Conservation (phyloP, 2,797 vertebrate genomes). For the Enteromius radiatus region DNA sequence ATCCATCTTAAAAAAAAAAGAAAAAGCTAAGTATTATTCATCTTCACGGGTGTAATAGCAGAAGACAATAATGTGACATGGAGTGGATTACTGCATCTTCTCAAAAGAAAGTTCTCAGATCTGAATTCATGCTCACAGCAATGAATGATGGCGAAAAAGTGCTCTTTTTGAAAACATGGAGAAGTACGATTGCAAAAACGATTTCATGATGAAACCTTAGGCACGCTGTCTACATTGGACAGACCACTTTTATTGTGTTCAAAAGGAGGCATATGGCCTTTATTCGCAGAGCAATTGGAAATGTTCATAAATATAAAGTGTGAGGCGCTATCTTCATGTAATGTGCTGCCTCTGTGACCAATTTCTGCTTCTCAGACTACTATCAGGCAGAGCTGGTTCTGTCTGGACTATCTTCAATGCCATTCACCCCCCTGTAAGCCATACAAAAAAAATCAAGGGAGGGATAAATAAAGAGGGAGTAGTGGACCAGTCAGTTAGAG, state of each 20-base stretch:
- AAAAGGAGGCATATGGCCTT: background rate
- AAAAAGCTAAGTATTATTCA: constrained; percentile 15
- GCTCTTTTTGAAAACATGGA: constrained; percentile 15
- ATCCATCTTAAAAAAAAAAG: background rate
- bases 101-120: background rate
- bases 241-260: constrained; percentile 23
- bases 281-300: constrained; percentile 25
- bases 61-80: constrained; percentile 1
- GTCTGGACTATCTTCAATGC: constrained; percentile 12
- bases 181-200: background rate
- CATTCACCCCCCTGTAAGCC: background rate
- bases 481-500: constrained; percentile 6
- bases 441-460: constrained; percentile 12
- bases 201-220: constrained; percentile 17
- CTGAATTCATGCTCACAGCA: constrained; percentile 2
- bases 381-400: constrained; percentile 1
- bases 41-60: constrained; percentile 16
- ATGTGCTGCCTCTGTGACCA: background rate
- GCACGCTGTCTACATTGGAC: background rate
- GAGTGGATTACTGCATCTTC: constrained; percentile 8
- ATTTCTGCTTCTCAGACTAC: background rate
- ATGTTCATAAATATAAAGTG: constrained; percentile 32
- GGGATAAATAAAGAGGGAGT: constrained; percentile 5
- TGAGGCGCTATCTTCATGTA: constrained; percentile 6
- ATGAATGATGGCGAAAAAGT: constrained; percentile 16